Percentiles rank a stretch among this genome's conserved stretches.
These are phyloP conservation scores for Zaprionus inermis DNA, from an alignment of 1,140 invertebrate genomes.

Conservation along the genomic window DNA sequence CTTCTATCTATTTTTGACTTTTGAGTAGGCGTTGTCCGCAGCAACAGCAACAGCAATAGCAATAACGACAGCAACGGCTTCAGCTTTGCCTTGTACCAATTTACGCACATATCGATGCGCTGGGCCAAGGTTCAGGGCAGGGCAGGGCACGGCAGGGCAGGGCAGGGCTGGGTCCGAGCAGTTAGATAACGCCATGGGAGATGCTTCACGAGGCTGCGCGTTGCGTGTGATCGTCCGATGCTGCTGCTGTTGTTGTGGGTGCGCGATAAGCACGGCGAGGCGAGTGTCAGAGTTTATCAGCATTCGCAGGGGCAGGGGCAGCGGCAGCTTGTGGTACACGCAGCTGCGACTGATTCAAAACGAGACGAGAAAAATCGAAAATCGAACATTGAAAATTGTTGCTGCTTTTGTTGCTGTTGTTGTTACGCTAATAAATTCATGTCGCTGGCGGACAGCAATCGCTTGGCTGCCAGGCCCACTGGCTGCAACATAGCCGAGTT, in stretches of 20 bases:
- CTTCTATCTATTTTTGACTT: constrained; percentile 30
- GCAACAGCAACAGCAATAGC: constrained; percentile 31
- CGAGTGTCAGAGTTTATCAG: constrained; percentile 66
- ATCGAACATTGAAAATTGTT: constrained; percentile 46
- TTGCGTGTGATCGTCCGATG: constrained; percentile 33
- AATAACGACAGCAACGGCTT: constrained; percentile 24
- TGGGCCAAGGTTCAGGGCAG: constrained; percentile 76
- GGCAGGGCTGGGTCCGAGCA: constrained; percentile 19
- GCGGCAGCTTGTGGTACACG: constrained; percentile 35
- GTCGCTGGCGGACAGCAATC: constrained; percentile 46
- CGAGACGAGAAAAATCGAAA: constrained; percentile 9
- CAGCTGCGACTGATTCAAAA: constrained; percentile 61
- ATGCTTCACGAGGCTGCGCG: constrained; percentile 14
- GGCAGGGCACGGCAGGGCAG: constrained; percentile 25
- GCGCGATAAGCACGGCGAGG: constrained; percentile 62
- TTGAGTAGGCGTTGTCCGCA: constrained; percentile 74
- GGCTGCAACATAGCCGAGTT: constrained; percentile 44
- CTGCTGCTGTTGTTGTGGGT: constrained; percentile 66
- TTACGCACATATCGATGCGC: constrained; percentile 64
- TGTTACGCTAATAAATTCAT: constrained; percentile 58
- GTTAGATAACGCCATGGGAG: constrained; percentile 58
- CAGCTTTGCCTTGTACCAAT: constrained; percentile 71
- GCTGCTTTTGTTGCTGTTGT: constrained; percentile 3
- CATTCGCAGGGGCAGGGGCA: constrained; percentile 38
- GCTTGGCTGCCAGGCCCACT: constrained; percentile 22